Percentiles rank a stretch among this genome's conserved stretches.
phyloP scores from a whole-genome alignment of 1,140 invertebrate genomes.

The Hyposmocoma kahamanoa region DNA sequence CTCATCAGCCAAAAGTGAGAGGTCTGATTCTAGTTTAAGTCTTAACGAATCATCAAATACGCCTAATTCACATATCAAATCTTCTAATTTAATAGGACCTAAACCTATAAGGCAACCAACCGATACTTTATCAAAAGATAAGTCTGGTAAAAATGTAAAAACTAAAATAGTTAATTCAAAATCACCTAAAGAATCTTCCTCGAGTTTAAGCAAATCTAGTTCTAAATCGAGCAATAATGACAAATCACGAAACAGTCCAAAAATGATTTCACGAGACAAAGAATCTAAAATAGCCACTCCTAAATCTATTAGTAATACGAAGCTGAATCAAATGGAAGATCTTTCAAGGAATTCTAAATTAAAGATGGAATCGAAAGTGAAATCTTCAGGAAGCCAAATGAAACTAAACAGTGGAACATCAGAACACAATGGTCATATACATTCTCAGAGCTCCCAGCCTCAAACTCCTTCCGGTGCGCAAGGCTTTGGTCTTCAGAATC shows the following conservation, averaged over 20 bases:
- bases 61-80: conserved; percentile 66
- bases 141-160: conserved; percentile 66
- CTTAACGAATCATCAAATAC: conserved; percentile 73
- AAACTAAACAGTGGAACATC: conserved; percentile 47
- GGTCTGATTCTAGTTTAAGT: conserved; percentile 81
- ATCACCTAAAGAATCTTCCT: conserved; percentile 50
- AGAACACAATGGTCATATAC: conserved; percentile 26
- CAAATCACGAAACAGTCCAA: conserved; percentile 67
- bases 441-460: conserved; percentile 36
- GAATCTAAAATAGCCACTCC: conserved; percentile 68
- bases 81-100: conserved; percentile 59
- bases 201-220: conserved; percentile 49
- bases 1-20: conserved; percentile 89
- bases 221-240: conserved; percentile 52
- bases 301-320: conserved; percentile 63
- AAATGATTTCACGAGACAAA: conserved; percentile 64
- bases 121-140: conserved; percentile 63
- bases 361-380: conserved; percentile 60
- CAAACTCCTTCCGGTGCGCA: conserved; percentile 37
- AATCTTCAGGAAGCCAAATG: conserved; percentile 66
- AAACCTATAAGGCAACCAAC: conserved; percentile 57
- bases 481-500: conserved; percentile 43
- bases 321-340: conserved; percentile 64
- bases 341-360: conserved; percentile 42
- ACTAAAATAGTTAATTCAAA: conserved; percentile 62